Evolutionary conservation across 2,113 vertebrate genomes (phyloP), one percentile per base, ranked within the genome.

Genomic region (Prionailurus viverrinus): DNA sequence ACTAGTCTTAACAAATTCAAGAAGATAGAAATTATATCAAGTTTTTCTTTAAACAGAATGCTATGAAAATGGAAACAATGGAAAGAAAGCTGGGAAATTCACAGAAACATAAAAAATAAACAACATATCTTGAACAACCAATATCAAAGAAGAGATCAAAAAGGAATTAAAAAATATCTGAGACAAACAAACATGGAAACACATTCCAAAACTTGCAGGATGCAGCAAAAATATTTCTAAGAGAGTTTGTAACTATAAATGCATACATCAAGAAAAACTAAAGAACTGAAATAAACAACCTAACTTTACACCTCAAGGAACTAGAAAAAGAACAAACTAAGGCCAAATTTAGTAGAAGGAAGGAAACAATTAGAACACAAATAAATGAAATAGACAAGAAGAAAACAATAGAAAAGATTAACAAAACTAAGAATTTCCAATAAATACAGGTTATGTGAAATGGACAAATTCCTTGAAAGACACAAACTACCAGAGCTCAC

Each of bases 31-130:
- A 78, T 93, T 63, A 27, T 25, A 86, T 39, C 19, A 78, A 78
- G 61, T 41, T 53, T 48, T 82, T 65, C 51, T 74, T 19, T 33
- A 73, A 89, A 79, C 66, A 82, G 53, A 74, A 18, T 89, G n/a
- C 25, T 66, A 74, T 74, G 45, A 89, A 63, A 82, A 66, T 83
- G 53, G 41, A 82, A 89, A 89, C 55, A 19, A 65, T 13, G 65
- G 45, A 45, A 85, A 8, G 12, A 93, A 55, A 66, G 33, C 65
- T 63, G 13, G 53, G 63, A 82, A 82, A 21, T 65, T 48, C 53
- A 93, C 25, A 63, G 82, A 89, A 89, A 74, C 41, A 39, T 82
- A 68, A 27, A 94, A 63, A 89, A 82, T 94, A 94, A 48, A 36
- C 33, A 51, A 65, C 51, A 73, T 73, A 10, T 73, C 68, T 53